phyloP scores from a whole-genome alignment of 1,140 invertebrate genomes.

The Gerris buenoi region DNA sequence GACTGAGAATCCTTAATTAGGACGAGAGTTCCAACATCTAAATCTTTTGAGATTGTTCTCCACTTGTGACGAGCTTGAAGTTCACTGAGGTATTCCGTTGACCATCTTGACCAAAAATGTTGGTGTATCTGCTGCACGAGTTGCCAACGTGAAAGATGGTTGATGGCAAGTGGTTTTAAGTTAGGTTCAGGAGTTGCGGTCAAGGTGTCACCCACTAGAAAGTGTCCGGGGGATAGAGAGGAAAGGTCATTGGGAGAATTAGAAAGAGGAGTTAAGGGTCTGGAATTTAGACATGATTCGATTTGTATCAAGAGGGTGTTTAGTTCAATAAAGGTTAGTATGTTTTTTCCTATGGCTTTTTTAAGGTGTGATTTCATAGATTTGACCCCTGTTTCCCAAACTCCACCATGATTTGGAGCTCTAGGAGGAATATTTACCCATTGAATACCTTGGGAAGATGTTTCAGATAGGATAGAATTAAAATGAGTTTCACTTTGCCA shows the following conservation, averaged over 20 bases:
- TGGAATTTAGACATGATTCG: conserved; percentile 7
- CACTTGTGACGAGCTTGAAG: conserved; percentile 14
- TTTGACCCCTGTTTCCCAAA: conserved; percentile 25
- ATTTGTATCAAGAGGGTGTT: conserved; percentile 7
- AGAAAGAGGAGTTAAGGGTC: conserved; percentile 2
- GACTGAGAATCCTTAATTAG: conserved; percentile 8
- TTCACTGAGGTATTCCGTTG: conserved; percentile 13
- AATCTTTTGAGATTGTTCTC: conserved; percentile 1
- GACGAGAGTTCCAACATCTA: conserved; percentile 4
- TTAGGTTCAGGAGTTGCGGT: too few relatives aligned
- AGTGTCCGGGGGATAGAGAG: not conserved
- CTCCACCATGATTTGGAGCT: conserved; percentile 12
- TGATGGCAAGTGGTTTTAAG: too few relatives aligned
- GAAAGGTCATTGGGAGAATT: not conserved
- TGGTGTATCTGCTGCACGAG: conserved; percentile 19
- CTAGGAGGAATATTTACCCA: conserved; percentile 11
- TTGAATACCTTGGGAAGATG: not conserved
- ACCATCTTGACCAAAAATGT: conserved; percentile 25
- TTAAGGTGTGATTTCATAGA: conserved; percentile 22
- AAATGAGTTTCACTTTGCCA: too few relatives aligned
- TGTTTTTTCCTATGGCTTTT: not conserved
- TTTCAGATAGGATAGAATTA: not conserved
- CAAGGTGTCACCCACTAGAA: too few relatives aligned
- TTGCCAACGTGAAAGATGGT: conserved; percentile 12
- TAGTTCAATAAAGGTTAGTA: not conserved